Evolutionary conservation across 2,888 invertebrate genomes (phyloP), one percentile per base, ranked within the genome.

Genomic region (Bruchidius siliquastri): DNA sequence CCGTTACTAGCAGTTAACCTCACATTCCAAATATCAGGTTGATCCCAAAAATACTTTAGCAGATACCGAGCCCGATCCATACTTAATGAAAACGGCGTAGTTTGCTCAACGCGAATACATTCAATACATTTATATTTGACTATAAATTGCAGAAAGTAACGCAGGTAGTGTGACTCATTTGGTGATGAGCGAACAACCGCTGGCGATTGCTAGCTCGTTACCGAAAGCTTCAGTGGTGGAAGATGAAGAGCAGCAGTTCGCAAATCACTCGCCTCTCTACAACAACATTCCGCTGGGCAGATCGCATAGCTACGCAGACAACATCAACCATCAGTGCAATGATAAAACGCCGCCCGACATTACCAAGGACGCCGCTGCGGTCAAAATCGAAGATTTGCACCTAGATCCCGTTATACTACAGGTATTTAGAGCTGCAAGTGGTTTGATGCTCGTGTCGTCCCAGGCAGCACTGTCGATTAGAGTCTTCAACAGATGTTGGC

Each of bases 131-230:
- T 18, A 49, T 13, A 49, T 49, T 18, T 2, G 68, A 22, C 77
- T 82, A 83, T 81, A 81, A 77, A 78, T 88, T 88, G 72, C 88
- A 91, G 91, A 90, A 86, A 91, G 88, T 80, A 89, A 91, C 83
- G 90, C 91, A 79, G 91, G 90, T 86, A 91, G 91, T 84, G 88
- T 91, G 84, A 90, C 90, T 74, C 91, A 91, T 82, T 87, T 92
- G 81, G 90, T 91, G 77, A 88, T 89, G 79, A 91, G 90, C 82
- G 91, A 91, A 86, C 88, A 90, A 77, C 91, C 91, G 71, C 82
- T 91, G 81, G 90, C 90, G 72, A 82, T 85, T 26, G 84, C 83
- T 6, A 81, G 82, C 68, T 82, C 82, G 76, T 78, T 81, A 13
- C 77, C 80, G 22, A 84, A 85, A 70, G 81, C 83, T 72, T 77